These are phyloP conservation scores for Tenrec ecaudatus DNA, from an alignment of 2,113 vertebrate species.

Conservation along the genomic window DNA sequence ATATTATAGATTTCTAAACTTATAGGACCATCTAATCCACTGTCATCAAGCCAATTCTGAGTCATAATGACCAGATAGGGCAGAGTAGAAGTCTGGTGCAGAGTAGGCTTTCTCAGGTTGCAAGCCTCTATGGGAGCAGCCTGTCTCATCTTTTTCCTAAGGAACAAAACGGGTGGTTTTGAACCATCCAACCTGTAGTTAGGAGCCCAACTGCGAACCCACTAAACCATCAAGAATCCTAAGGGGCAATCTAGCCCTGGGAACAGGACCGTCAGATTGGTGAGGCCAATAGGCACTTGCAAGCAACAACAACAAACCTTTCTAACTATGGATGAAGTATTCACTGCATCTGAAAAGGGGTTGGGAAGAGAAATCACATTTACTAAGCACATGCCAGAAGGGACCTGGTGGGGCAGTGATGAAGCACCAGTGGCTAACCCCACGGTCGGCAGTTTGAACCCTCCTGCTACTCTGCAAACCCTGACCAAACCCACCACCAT, in stretches of 20 bases:
- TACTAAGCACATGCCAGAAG: not conserved
- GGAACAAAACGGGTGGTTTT: too few relatives aligned
- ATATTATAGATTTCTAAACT: not conserved
- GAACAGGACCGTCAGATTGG: not conserved
- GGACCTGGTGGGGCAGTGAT: not conserved
- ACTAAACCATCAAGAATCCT: too few relatives aligned
- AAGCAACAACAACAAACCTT: not conserved
- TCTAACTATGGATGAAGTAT: not conserved
- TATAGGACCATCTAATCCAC: not conserved
- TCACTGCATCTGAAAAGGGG: constrained; percentile 15
- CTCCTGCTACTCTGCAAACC: not conserved
- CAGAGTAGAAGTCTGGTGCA: too few relatives aligned
- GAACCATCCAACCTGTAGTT: too few relatives aligned
- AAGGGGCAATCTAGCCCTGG: not conserved
- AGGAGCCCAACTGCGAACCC: too few relatives aligned
- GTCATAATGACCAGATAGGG: too few relatives aligned
- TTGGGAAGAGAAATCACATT: not conserved
- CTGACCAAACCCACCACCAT: too few relatives aligned
- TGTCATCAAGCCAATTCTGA: too few relatives aligned
- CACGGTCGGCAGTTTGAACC: not conserved
- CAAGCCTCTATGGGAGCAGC: too few relatives aligned
- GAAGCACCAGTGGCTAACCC: not conserved
- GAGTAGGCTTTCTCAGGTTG: too few relatives aligned
- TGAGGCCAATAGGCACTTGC: not conserved
- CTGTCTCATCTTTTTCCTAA: too few relatives aligned